Conservation (phyloP, 2,888 invertebrate genomes). For the Autographa pulchrina region DNA sequence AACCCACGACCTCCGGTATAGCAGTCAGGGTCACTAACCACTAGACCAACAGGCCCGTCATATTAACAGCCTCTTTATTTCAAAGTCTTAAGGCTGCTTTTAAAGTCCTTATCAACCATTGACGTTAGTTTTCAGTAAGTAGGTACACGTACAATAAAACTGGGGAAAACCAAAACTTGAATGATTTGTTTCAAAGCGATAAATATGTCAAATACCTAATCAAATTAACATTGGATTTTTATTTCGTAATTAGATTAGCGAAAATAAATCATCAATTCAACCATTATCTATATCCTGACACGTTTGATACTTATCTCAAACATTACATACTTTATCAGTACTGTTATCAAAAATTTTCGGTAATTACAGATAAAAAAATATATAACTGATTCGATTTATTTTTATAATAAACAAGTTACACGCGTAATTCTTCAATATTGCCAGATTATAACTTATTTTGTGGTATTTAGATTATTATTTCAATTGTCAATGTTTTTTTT, state of each 20-base stretch:
- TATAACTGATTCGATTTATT: constrained; percentile 56
- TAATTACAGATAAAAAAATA: constrained; percentile 60
- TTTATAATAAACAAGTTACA: constrained; percentile 61
- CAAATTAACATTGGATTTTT: constrained; percentile 57
- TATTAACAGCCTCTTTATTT: no score
- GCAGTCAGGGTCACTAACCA: no score
- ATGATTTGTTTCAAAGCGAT: constrained; percentile 15
- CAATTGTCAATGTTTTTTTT: constrained; percentile 20
- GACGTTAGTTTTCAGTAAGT: background rate
- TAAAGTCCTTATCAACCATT: background rate
- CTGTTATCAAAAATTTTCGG: constrained; percentile 54
- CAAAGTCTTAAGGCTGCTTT: no score
- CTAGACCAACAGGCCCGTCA: no score
- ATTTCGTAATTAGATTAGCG: constrained; percentile 65
- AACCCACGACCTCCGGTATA: no score
- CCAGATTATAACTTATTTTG: constrained; percentile 63
- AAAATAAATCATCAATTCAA: constrained; percentile 69
- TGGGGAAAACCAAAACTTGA: background rate
- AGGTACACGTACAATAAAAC: background rate
- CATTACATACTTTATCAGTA: constrained; percentile 41
- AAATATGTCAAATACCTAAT: constrained; percentile 38
- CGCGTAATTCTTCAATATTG: constrained; percentile 66
- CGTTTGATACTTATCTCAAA: constrained; percentile 47
- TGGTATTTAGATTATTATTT: constrained; percentile 60
- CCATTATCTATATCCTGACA: constrained; percentile 63